Evolutionary conservation across 2,888 invertebrate species (phyloP), one percentile per base, ranked within the genome.

Genomic region (Drosophila prostipennis): DNA sequence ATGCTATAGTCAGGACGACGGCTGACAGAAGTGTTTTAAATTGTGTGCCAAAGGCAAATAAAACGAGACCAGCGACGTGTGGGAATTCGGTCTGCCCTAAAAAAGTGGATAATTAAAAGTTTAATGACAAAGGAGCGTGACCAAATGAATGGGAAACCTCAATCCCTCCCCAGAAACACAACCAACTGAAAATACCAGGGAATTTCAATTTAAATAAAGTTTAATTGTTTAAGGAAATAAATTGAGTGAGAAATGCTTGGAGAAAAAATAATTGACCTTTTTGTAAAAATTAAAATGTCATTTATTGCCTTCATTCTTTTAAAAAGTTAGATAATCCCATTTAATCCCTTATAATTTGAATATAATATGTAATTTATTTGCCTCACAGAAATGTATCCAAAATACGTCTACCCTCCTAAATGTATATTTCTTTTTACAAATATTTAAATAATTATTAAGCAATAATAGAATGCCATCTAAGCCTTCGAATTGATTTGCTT

Each of bases 1-100:
- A 46, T 36, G 10, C 32, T 10, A 13, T 16, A 34, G 46, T 29
- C 8, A 10, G 45, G 26, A n/a, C 45, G 29, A 3, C 8, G 14
- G 39, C 39, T 36, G 40, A 51, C 43, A 45, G 52, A 72, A 83
- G 52, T 57, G 46, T 60, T 83, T 74, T 45, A 65, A 80, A 70
- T 71, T 83, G 69, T 53, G 56, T 77, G 61, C 54, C 58, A 71
- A 70, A 14, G 72, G 36, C 80, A 75, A 80, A 82, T 69, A 61
- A 55, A 70, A 58, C 26, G 54, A 43, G 65, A 52, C 48, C 26
- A 42, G 23, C n/a, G 55, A 69, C 72, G 81, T 74, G 67, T 67
- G 45, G 54, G 64, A 70, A 69, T 74, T 77, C 59, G 55, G 58
- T 51, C 59, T 45, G 56, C 29, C 48, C 69, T 45, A 36, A 51